Percentiles rank a stretch among this genome's conserved stretches.
These are phyloP conservation scores for Oenanthe melanoleuca DNA, from an alignment of 2,113 vertebrate genomes.

Conservation along the genomic window DNA sequence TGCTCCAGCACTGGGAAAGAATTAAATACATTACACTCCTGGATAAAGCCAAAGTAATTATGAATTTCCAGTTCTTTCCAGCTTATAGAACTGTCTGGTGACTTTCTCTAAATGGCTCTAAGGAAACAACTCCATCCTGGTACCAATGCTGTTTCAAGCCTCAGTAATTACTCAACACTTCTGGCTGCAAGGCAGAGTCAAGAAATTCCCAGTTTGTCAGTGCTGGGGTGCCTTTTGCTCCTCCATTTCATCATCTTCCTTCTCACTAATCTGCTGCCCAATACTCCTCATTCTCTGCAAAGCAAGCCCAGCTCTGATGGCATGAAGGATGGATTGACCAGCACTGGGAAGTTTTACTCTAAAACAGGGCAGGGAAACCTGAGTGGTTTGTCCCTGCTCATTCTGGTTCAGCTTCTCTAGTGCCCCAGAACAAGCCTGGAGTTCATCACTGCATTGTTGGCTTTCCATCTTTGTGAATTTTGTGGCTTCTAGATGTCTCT, in stretches of 20 bases:
- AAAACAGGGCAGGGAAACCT: rapidly evolving
- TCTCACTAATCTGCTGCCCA: background rate
- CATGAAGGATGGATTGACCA: background rate
- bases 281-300: background rate
- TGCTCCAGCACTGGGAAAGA: background rate
- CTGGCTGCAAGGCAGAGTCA: background rate
- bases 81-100: background rate
- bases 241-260: background rate
- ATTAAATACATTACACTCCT: background rate
- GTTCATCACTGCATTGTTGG: background rate
- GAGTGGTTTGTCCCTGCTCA: background rate
- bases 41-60: background rate
- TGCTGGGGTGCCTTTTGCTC: background rate
- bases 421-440: background rate
- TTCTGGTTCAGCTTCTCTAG: background rate
- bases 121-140: background rate
- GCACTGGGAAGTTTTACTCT: background rate
- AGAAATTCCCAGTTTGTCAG: background rate
- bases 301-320: background rate
- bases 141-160: background rate
- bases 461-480: background rate
- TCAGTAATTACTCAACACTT: background rate
- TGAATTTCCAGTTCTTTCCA: background rate
- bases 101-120: background rate
- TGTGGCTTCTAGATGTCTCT: background rate